phyloP scores from a whole-genome alignment of 1,140 invertebrate genomes.

The Phymorhynchus buccinoides region DNA sequence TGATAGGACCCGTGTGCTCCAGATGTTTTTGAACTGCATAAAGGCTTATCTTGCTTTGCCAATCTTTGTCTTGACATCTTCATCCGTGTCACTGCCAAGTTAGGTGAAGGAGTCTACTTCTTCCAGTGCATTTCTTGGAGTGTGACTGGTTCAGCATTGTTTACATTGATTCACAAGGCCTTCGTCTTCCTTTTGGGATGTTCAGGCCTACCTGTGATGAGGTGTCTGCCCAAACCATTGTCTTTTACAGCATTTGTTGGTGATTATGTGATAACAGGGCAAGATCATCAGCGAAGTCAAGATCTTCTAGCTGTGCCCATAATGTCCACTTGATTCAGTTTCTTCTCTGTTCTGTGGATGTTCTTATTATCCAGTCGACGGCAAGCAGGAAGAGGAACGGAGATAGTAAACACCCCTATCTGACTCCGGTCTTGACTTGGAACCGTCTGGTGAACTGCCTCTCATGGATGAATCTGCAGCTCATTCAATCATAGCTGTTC shows the following conservation, averaged over 20 bases:
- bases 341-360: conserved; percentile 37
- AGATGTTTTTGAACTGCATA: no score
- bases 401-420: conserved; percentile 44
- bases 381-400: conserved; percentile 40
- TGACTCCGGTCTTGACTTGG: conserved; percentile 36
- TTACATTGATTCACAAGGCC: conserved; percentile 36
- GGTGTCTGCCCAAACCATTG: conserved; percentile 1
- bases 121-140: conserved; percentile 1
- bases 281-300: conserved; percentile 34
- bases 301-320: no score
- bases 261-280: conserved; percentile 42
- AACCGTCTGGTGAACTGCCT: conserved; percentile 29
- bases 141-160: conserved; percentile 13
- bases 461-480: conserved; percentile 21
- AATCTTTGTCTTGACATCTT: not conserved
- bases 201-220: no score
- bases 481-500: conserved; percentile 14
- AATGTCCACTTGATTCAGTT: conserved; percentile 42
- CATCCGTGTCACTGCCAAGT: not conserved
- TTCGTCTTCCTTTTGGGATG: conserved; percentile 41
- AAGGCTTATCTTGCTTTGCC: not conserved
- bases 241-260: conserved; percentile 36
- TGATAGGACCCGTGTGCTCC: no score
- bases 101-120: conserved; percentile 11
- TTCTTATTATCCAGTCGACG: conserved; percentile 49